Evolutionary conservation across 2,888 invertebrate species (phyloP).

Genomic region (Nomada ruficornis): DNA sequence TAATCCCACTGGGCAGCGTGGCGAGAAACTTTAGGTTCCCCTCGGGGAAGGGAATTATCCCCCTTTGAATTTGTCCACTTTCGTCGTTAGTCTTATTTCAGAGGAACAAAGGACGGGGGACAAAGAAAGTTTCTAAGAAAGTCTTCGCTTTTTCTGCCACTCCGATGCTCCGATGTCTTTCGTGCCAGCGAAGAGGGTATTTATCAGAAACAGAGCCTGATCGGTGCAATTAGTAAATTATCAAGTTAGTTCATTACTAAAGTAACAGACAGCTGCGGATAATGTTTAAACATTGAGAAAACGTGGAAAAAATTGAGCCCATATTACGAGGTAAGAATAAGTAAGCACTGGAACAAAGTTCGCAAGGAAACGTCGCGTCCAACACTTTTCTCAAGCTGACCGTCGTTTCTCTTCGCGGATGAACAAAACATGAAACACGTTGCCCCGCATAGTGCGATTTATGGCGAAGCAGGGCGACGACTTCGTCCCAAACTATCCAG

Average conservation of each 20-base stretch:
- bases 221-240: constrained; percentile 7
- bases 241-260: background rate
- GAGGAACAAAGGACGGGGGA: constrained; percentile 2
- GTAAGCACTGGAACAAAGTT: too few relatives aligned
- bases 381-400: constrained; percentile 10
- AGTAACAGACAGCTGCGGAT: background rate
- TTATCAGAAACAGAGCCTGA: background rate
- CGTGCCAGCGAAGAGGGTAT: background rate
- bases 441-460: constrained; percentile 40
- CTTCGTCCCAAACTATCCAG: background rate
- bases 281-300: background rate
- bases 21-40: background rate
- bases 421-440: constrained; percentile 14
- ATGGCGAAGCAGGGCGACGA: background rate
- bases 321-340: background rate
- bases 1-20: background rate
- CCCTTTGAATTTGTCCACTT: constrained; percentile 34
- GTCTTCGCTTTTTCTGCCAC: background rate
- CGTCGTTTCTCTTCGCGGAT: constrained; percentile 3
- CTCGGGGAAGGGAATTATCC: constrained; percentile 20
- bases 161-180: background rate
- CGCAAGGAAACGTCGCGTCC: background rate
- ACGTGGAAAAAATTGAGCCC: background rate
- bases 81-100: constrained; percentile 27
- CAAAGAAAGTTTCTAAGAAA: constrained; percentile 2